Evolutionary conservation across 2,888 invertebrate species (phyloP).

Genomic region (Urechis unicinctus): DNA sequence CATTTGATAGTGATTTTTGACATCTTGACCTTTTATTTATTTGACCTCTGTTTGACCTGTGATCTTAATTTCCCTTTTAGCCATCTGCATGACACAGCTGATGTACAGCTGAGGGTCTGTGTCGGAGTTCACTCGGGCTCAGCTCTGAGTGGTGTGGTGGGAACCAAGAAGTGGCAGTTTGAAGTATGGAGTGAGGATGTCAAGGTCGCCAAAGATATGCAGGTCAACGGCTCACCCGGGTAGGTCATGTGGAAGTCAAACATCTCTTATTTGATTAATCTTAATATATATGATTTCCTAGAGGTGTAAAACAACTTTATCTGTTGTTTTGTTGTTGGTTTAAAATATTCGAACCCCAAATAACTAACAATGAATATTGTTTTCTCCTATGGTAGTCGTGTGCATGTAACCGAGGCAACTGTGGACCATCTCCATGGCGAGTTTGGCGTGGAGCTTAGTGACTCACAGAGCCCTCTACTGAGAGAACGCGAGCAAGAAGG

Average conservation of each 20-base stretch:
- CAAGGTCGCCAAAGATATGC: conserved; percentile 55
- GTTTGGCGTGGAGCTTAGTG: conserved; percentile 83
- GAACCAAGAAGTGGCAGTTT: conserved; percentile 84
- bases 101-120: conserved; percentile 86
- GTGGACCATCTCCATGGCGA: conserved; percentile 78
- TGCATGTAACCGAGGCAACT: conserved; percentile 78
- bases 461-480: conserved; percentile 71
- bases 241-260: conserved; percentile 49
- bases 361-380: too few relatives aligned
- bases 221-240: conserved; percentile 76
- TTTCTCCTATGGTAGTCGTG: too few relatives aligned
- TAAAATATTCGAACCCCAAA: not conserved
- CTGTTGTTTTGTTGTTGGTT: not conserved
- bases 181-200: conserved; percentile 94
- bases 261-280: too few relatives aligned
- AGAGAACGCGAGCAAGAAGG: conserved; percentile 70
- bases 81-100: conserved; percentile 82
- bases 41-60: too few relatives aligned
- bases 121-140: conserved; percentile 88
- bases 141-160: conserved; percentile 82
- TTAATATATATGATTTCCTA: too few relatives aligned
- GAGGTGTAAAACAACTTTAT: too few relatives aligned
- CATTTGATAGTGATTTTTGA: too few relatives aligned
- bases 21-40: too few relatives aligned
- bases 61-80: too few relatives aligned